Percentiles rank a stretch among this genome's conserved stretches.
Conservation (phyloP, 1,140 invertebrate species). For the Micrasema longulum region DNA sequence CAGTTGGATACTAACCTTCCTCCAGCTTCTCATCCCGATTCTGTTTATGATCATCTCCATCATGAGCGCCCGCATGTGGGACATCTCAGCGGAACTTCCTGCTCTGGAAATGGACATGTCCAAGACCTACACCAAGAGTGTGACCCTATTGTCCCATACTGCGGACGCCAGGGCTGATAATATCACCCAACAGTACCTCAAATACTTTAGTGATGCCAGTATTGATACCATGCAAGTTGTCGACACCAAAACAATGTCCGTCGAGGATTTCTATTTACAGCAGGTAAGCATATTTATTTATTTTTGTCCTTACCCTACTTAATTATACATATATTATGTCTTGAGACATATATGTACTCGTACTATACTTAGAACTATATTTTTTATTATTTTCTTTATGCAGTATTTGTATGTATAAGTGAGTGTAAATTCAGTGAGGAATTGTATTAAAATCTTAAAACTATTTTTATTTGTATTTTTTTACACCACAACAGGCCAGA, state of each 20-base stretch:
- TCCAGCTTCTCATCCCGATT: constrained; percentile 72
- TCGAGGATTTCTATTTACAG: constrained; percentile 63
- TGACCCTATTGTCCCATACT: constrained; percentile 58
- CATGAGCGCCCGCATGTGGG: constrained; percentile 65
- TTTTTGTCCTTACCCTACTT: neutral
- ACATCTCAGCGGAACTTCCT: constrained; percentile 63
- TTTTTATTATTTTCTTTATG: no score
- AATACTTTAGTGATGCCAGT: constrained; percentile 60
- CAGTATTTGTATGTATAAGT: no score
- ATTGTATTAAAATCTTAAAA: no score
- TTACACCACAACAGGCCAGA: no score
- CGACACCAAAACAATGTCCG: constrained; percentile 59
- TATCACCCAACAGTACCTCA: constrained; percentile 57
- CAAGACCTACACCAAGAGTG: constrained; percentile 59
- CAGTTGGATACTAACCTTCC: constrained; percentile 68
- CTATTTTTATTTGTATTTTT: no score
- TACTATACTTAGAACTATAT: no score
- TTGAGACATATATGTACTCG: no score
- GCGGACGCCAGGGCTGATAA: neutral
- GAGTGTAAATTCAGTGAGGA: no score
- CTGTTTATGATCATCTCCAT: constrained; percentile 72
- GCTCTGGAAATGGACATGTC: constrained; percentile 61
- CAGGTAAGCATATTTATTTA: constrained; percentile 57
- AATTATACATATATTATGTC: no score
- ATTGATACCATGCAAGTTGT: constrained; percentile 58